phyloP scores from a whole-genome alignment of 2,113 vertebrate species.

The Sus scrofa region T2T-Sscrofa CM000817.6:24341501-24342000 shows the following conservation, averaged over 20 bases:
- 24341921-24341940: not conserved
- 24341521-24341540: too few relatives aligned
- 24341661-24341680: not conserved
- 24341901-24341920: constrained; percentile 4
- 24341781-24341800: not conserved
- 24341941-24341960: not conserved
- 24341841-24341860: not conserved
- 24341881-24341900: not conserved
- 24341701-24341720: not conserved
- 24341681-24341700: not conserved
- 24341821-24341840: not conserved
- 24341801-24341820: not conserved
- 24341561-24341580: not conserved
- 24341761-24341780: not conserved
- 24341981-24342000: not conserved
- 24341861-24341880: not conserved
- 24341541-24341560: not conserved
- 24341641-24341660: not conserved
- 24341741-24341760: not conserved
- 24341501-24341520: not conserved
- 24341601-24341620: not conserved
- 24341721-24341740: not conserved
- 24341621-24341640: not conserved
- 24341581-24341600: not conserved
- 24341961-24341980: not conserved